A percentile compares a stretch with the other conserved stretches of the same genome.
phyloP scores from a whole-genome alignment of 2,888 invertebrate species.

The Philhelius pedissequus region DNA sequence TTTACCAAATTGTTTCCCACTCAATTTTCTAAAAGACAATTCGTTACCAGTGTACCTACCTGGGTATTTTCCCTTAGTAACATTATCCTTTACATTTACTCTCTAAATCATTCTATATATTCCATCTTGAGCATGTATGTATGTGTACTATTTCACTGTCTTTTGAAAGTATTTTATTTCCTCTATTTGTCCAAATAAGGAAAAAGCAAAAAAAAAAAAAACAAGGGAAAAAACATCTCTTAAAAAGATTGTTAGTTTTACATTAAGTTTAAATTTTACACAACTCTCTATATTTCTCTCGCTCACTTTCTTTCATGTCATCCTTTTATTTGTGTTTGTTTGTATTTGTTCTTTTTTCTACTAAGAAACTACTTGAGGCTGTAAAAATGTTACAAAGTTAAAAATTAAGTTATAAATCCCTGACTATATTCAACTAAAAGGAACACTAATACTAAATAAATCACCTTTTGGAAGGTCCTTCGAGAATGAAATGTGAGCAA shows the following conservation, averaged over 20 bases:
- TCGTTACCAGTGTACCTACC: not conserved
- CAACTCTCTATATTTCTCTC: not conserved
- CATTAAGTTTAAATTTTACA: not conserved
- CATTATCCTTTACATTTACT: not conserved
- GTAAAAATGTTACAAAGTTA: constrained; percentile 58
- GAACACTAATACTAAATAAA: constrained; percentile 64
- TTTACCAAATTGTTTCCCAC: not conserved
- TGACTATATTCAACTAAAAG: constrained; percentile 26
- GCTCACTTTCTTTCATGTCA: not conserved
- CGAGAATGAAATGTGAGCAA: constrained; percentile 34
- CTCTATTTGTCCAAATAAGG: not conserved
- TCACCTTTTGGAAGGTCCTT: constrained; percentile 45
- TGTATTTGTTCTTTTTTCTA: not conserved
- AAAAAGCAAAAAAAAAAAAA: not conserved
- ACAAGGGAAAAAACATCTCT: not conserved
- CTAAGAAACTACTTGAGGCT: not conserved
- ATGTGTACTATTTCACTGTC: not conserved
- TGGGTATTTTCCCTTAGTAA: too few species aligned
- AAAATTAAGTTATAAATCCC: constrained; percentile 47
- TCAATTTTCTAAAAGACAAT: not conserved
- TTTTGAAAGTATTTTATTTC: constrained; percentile 4
- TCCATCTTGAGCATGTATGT: not conserved
- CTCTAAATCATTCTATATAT: not conserved
- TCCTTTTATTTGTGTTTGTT: not conserved
- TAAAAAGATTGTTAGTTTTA: not conserved